phyloP scores from a whole-genome alignment of 2,113 vertebrate species.

The Erythrocercus mccallii region DNA sequence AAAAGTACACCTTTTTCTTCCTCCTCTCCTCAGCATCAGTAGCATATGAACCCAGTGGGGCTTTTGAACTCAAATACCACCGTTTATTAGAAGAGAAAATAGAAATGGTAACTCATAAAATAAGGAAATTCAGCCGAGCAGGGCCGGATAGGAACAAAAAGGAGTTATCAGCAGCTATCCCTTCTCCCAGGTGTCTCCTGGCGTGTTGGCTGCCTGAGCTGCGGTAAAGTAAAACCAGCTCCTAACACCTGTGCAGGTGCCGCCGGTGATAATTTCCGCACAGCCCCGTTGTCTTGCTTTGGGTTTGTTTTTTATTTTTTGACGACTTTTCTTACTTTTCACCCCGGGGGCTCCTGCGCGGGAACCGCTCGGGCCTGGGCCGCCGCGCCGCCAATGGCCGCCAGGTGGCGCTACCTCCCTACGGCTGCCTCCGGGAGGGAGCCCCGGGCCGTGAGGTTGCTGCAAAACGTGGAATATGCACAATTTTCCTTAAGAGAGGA shows the following conservation, averaged over 20 bases:
- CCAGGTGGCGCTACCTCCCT: background rate
- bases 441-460: fast-evolving
- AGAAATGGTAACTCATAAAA: background rate
- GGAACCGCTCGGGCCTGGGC: too few species aligned
- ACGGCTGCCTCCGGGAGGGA: background rate
- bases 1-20: background rate
- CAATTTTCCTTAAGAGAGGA: background rate
- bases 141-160: background rate
- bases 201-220: background rate
- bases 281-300: background rate
- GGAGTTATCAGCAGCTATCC: background rate
- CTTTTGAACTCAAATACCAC: background rate
- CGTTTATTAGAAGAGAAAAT: background rate
- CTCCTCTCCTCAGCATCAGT: background rate
- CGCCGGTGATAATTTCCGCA: background rate
- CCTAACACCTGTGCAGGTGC: background rate
- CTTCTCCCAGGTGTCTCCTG: background rate
- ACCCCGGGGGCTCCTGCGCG: fast-evolving
- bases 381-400: background rate
- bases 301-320: background rate
- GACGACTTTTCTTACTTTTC: too few species aligned
- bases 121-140: background rate
- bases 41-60: background rate
- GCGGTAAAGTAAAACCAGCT: background rate
- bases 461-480: fast-evolving